These are phyloP conservation scores for Fratercula arctica DNA, from an alignment of 2,797 vertebrate genomes.

Conservation along the genomic window DNA sequence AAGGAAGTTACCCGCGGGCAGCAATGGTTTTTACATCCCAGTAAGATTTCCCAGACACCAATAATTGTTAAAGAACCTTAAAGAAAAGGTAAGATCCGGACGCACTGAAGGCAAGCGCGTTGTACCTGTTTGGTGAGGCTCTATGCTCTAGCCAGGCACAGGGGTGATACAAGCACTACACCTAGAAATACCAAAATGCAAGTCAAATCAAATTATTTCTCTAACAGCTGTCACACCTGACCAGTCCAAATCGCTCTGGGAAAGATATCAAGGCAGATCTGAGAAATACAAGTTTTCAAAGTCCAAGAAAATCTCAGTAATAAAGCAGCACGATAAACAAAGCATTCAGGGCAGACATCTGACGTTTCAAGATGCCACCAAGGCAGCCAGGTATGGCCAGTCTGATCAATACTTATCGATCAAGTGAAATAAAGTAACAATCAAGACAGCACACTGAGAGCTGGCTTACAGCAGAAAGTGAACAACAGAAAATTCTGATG, in stretches of 20 bases:
- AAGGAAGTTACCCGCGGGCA: neutral
- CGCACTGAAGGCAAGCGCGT: neutral
- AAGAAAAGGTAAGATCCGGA: neutral
- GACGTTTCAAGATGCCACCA: neutral
- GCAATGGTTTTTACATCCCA: neutral
- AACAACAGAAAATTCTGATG: neutral
- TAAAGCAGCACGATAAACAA: neutral
- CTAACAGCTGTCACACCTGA: neutral
- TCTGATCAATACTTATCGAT: neutral
- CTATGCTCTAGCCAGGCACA: neutral
- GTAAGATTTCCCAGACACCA: neutral
- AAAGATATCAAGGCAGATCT: neutral
- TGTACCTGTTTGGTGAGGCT: neutral
- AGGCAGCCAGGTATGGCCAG: neutral
- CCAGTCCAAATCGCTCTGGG: neutral
- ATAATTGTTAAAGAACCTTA: neutral
- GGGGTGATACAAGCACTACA: neutral
- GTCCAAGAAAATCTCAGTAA: neutral
- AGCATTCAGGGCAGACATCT: neutral
- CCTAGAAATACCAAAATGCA: neutral
- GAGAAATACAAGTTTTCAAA: neutral
- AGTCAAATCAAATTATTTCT: neutral
- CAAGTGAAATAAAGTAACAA: neutral
- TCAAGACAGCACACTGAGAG: neutral
- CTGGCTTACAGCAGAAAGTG: fast-evolving